Base-by-base conservation (phyloP, 2,797 vertebrate species). In the Telmatherina bonti region DNA sequence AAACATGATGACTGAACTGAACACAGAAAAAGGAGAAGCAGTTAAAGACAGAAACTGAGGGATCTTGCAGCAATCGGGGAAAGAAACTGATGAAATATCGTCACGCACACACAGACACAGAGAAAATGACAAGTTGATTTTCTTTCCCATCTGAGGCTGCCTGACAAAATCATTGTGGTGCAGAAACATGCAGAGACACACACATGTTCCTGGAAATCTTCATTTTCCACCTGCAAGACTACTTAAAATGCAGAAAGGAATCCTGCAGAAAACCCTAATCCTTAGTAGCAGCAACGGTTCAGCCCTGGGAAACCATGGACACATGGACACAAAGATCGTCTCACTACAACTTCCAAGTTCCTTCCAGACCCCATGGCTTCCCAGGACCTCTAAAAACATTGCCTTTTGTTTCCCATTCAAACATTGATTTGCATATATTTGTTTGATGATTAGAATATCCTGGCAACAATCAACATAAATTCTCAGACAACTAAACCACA, bases 81-180 rank as follows among this genome's bases (percentile, higher is more conserved):
- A 33, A 53, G 27, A 29, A 64, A 62, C 51, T 67, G 74, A 45
- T 74, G 20, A 72, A 55, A 63, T 69, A 22, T 4, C 22, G 11
- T 30, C 67, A 54, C 31, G 53, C 27, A 7, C 26, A 60, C 54
- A 45, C 22, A 35, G 62, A 29, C 45, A 51, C 38, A 55, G 53
- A 62, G 53, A 20, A 27, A 7, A 43, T 43, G 26, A 59, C 53
- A 49, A 35, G 70, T 68, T 72, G 11, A 41, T 55, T 76, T 76
- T 54, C 54, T 65, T 49, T 62, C 54, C 70, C 47, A 24, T 60
- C 47, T 62, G 62, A 63, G 61, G 29, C 2, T 20, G 58, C 70
- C 89, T 89, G 89, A 71, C 70, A 80, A 88, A 88, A 63, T 64
- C 70, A 76, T 83, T 77, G 67, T 47, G 2, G 43, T 63, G 62